A percentile compares a stretch with the other conserved stretches of the same genome.
phyloP scores from a whole-genome alignment of 2,888 invertebrate species.

The Eristalis intricaria region DNA sequence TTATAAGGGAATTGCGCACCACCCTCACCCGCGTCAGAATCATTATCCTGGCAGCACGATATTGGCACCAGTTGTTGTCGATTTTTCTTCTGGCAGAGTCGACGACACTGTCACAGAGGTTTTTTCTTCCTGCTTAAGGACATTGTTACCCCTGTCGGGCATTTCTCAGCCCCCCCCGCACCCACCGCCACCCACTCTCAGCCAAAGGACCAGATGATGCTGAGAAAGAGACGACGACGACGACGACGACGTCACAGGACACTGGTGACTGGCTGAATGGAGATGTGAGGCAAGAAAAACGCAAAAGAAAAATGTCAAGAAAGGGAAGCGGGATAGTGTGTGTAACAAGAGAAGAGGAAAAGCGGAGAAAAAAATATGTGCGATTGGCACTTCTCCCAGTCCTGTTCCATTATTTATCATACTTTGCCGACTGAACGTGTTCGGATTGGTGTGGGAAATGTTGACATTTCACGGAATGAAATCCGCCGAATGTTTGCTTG shows the following conservation, averaged over 20 bases:
- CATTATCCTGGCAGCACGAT: constrained; percentile 66
- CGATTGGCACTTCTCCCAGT: constrained; percentile 57
- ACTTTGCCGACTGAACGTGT: constrained; percentile 42
- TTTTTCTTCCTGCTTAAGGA: constrained; percentile 35
- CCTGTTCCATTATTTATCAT: constrained; percentile 33
- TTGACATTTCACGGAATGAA: constrained; percentile 38
- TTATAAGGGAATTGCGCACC: constrained; percentile 53
- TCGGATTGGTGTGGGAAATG: constrained; percentile 22
- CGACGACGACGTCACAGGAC: constrained; percentile 12
- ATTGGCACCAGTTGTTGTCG: constrained; percentile 72
- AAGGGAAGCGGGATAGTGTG: constrained; percentile 40
- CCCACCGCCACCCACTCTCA: background rate
- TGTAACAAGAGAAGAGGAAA: constrained; percentile 52
- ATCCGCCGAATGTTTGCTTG: constrained; percentile 20
- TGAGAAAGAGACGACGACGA: constrained; percentile 12
- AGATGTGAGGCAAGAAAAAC: background rate
- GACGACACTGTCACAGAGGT: constrained; percentile 60
- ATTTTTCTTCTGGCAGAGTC: constrained; percentile 66
- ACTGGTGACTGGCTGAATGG: background rate
- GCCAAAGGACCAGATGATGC: constrained; percentile 50
- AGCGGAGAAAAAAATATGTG: constrained; percentile 24
- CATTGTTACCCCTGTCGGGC: constrained; percentile 58
- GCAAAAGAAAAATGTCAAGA: background rate
- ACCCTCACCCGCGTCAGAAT: constrained; percentile 17
- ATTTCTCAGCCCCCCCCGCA: constrained; percentile 14